Percentiles rank a stretch among this genome's conserved stretches.
These are phyloP conservation scores for Gnatocerus cornutus DNA, from an alignment of 2,888 invertebrate species.

Conservation along the genomic window DNA sequence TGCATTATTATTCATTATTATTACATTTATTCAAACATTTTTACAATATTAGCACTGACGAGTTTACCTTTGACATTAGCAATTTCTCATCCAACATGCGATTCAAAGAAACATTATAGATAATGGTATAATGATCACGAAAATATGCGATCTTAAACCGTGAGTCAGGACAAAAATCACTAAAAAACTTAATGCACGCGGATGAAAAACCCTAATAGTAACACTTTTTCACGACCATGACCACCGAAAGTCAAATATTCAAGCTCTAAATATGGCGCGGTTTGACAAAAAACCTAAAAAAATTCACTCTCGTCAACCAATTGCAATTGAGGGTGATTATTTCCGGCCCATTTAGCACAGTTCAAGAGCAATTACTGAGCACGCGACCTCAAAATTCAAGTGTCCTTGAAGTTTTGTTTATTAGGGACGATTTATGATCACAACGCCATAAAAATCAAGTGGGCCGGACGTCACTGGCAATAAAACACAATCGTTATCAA, in stretches of 20 bases:
- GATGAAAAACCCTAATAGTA: neutral
- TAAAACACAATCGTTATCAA: slow-evolving; percentile 27
- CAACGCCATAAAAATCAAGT: slow-evolving; percentile 30
- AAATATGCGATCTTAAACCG: slow-evolving; percentile 3
- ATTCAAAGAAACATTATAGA: slow-evolving; percentile 10
- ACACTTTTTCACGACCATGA: slow-evolving; percentile 9
- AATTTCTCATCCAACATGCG: slow-evolving; percentile 20
- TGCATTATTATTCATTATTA: slow-evolving; percentile 48
- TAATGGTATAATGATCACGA: slow-evolving; percentile 6
- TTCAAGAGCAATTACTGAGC: slow-evolving; percentile 56
- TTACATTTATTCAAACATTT: slow-evolving; percentile 40
- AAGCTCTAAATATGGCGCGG: slow-evolving; percentile 28
- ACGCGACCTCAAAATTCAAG: slow-evolving; percentile 56
- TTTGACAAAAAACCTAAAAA: slow-evolving; percentile 22
- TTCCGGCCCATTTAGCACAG: slow-evolving; percentile 48
- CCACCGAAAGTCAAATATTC: slow-evolving; percentile 19
- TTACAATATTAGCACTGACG: slow-evolving; percentile 21
- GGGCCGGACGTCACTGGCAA: slow-evolving; percentile 25
- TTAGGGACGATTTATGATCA: slow-evolving; percentile 40
- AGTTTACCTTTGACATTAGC: slow-evolving; percentile 46
- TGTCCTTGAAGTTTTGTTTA: slow-evolving; percentile 55
- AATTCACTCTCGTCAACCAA: slow-evolving; percentile 33
- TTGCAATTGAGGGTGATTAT: slow-evolving; percentile 38
- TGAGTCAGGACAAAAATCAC: slow-evolving; percentile 3
- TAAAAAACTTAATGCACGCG: neutral